A percentile compares a stretch with the other conserved stretches of the same genome.
Evolutionary conservation across 2,797 vertebrate species (phyloP).

Genomic region (Microctenopoma stevenorrisi): DNA sequence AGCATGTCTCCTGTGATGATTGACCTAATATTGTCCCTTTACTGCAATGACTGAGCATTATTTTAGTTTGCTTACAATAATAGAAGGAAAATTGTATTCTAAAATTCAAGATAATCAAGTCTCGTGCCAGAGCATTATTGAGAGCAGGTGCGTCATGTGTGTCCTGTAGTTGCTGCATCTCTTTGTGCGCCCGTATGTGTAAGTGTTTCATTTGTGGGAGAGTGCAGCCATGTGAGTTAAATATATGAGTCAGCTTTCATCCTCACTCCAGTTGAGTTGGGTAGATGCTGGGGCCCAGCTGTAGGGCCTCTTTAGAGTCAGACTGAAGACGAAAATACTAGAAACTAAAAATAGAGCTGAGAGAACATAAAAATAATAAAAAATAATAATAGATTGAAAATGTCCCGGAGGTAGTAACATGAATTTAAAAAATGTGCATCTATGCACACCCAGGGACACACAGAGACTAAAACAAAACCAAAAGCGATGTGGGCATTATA

Average conservation of each 20-base stretch:
- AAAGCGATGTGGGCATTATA: slow-evolving; percentile 43
- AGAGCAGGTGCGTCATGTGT: slow-evolving; percentile 33
- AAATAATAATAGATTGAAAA: slow-evolving; percentile 15
- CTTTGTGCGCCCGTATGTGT: slow-evolving; percentile 11
- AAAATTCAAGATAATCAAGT: neutral
- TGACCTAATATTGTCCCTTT: slow-evolving; percentile 26
- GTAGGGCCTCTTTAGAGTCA: slow-evolving; percentile 62
- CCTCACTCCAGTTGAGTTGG: slow-evolving; percentile 65
- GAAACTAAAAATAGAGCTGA: slow-evolving; percentile 51
- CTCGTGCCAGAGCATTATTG: neutral
- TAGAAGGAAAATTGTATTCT: neutral
- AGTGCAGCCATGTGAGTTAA: slow-evolving; percentile 76
- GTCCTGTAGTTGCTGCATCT: slow-evolving; percentile 25
- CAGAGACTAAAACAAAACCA: slow-evolving; percentile 38
- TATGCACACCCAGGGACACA: slow-evolving; percentile 22
- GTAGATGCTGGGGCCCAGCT: slow-evolving; percentile 66
- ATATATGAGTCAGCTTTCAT: slow-evolving; percentile 82
- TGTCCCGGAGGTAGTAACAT: slow-evolving; percentile 35
- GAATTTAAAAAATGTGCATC: slow-evolving; percentile 29
- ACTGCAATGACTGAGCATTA: slow-evolving; percentile 1
- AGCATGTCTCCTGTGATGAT: slow-evolving; percentile 28
- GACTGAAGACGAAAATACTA: slow-evolving; percentile 29
- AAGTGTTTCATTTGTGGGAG: slow-evolving; percentile 64
- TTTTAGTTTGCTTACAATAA: slow-evolving; percentile 17
- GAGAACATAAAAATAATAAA: slow-evolving; percentile 19